Evolutionary conservation across 2,888 invertebrate species (phyloP).

Genomic region (Nematopogon swammerdamellus): DNA sequence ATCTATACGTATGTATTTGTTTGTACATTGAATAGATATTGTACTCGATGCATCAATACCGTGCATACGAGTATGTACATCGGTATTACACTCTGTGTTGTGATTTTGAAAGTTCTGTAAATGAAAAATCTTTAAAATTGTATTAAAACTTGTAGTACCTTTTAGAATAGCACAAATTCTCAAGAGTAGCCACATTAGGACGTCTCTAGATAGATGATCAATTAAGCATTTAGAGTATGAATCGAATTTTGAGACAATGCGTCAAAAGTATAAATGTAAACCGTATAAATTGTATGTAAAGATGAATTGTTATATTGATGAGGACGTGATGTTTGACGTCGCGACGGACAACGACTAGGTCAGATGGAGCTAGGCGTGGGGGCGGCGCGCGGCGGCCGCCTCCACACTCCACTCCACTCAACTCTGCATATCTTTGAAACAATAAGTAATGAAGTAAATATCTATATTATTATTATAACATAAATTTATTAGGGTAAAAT

Average conservation of each 20-base stretch:
- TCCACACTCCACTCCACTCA: slow-evolving; percentile 48
- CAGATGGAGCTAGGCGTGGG: slow-evolving; percentile 15
- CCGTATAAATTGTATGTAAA: slow-evolving; percentile 19
- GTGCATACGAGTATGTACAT: slow-evolving; percentile 9
- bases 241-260: slow-evolving; percentile 14
- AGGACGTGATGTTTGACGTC: slow-evolving; percentile 41
- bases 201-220: slow-evolving; percentile 22
- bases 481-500: slow-evolving; percentile 56
- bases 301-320: slow-evolving; percentile 31
- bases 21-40: not conserved
- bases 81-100: slow-evolving; percentile 60
- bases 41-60: not conserved
- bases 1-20: not conserved
- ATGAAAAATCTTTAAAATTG: slow-evolving; percentile 47
- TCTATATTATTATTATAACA: slow-evolving; percentile 13
- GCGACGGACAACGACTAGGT: slow-evolving; percentile 48
- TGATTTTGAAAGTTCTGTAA: slow-evolving; percentile 58
- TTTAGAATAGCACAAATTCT: slow-evolving; percentile 55
- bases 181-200: slow-evolving; percentile 52
- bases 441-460: slow-evolving; percentile 52
- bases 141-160: slow-evolving; percentile 45
- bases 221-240: slow-evolving; percentile 42
- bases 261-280: slow-evolving; percentile 30
- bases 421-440: slow-evolving; percentile 58
- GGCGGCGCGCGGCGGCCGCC: slow-evolving; percentile 22